These are phyloP conservation scores for Tetramorium bicarinatum DNA, from an alignment of 2,888 invertebrate species.

Conservation along the genomic window DNA sequence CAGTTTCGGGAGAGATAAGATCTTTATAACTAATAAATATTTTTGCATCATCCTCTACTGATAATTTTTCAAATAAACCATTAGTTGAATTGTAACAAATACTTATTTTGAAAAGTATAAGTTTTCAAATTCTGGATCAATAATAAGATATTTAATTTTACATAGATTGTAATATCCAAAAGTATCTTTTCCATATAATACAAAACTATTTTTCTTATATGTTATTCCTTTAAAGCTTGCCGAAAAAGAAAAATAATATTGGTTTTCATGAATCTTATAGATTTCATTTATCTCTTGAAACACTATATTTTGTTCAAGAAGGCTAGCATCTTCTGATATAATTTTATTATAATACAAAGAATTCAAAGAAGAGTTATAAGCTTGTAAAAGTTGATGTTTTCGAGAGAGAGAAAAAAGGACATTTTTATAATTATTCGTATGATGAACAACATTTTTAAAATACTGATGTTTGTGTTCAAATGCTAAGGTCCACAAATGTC, in stretches of 20 bases:
- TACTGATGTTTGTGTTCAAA: background rate
- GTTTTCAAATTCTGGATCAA: constrained; percentile 1
- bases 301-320: background rate
- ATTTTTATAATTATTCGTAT: background rate
- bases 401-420: background rate
- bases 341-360: background rate
- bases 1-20: background rate
- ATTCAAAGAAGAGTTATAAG: constrained; percentile 4
- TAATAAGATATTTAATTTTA: background rate
- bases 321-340: constrained; percentile 6
- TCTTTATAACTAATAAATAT: background rate
- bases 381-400: constrained; percentile 7
- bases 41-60: background rate
- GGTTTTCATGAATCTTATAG: background rate
- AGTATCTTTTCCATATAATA: background rate
- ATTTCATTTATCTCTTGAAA: constrained; percentile 6
- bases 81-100: constrained; percentile 1
- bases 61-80: constrained; percentile 4
- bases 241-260: constrained; percentile 7
- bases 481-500: constrained; percentile 5
- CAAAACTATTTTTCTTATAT: constrained; percentile 7
- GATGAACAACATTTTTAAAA: background rate
- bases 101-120: background rate
- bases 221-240: constrained; percentile 4
- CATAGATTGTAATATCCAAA: background rate